Base-by-base conservation (phyloP, 2,797 vertebrate genomes). In the Acridotheres tristis region DNA sequence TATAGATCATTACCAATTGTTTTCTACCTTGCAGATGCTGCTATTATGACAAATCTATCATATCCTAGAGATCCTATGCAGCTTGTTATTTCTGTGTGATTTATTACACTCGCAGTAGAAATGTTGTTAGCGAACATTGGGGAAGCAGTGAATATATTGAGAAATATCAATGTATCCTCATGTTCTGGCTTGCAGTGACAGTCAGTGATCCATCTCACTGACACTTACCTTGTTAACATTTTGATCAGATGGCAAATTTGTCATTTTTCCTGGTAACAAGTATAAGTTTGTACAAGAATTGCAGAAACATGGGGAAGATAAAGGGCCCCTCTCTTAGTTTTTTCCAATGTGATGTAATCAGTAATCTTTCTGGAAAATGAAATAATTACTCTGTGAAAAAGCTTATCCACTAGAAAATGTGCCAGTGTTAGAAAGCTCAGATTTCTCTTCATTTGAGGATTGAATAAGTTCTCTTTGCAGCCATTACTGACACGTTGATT, bases 211-310 rank as follows among this genome's bases (percentile, higher is more conserved):
- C 98, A 98, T 99, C 98, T 99, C 98, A 10, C 97, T 98, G 98
- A 98, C 98, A 98, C 97, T 98, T 98, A 98, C 98, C 98, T 99
- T 98, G 98, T 99, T 99, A 99, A 99, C 98, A 98, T 98, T 98
- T 98, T 98, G 98, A 99, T 99, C 98, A 98, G 98, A 98, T 98
- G 98, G 98, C 98, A 98, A 98, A 99, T 98, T 98, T 98, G 97
- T 98, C 98, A 98, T 98, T 98, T 98, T 98, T 98, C 98, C 98
- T 97, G 95, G 97, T 98, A 98, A 98, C 97, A 97, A 98, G 97
- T 98, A 97, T 97, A 97, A 97, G 97, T 98, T 98, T 98, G 97
- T 97, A 97, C 98, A 98, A 98, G 98, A 98, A 97, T 97, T 97
- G 94, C 92, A 96, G 98, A 98, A 98, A 98, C 97, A 98, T 96